Evolutionary conservation across 2,113 vertebrate genomes (phyloP).

Genomic region (Ahaetulla prasina): DNA sequence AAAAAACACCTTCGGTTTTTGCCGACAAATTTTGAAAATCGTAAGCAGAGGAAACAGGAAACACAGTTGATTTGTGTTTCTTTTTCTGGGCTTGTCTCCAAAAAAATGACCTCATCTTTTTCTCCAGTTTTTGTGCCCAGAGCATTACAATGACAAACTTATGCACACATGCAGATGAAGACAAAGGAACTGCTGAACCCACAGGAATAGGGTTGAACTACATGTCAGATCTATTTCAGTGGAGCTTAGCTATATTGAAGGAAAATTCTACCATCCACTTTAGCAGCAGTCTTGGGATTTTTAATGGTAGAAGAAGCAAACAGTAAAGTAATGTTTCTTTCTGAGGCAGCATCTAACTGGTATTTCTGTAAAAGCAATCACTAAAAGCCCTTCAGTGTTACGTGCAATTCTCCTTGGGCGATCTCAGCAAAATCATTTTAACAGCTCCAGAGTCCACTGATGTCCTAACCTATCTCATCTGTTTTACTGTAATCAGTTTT

Average conservation of each 20-base stretch:
- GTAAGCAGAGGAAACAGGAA: background rate
- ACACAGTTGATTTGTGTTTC: background rate
- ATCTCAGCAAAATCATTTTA: background rate
- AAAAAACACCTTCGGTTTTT: background rate
- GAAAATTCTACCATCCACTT: background rate
- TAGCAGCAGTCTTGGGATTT: background rate
- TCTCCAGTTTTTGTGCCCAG: background rate
- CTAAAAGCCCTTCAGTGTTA: background rate
- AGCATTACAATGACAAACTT: background rate
- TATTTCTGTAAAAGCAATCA: background rate
- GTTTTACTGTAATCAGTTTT: background rate
- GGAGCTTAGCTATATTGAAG: background rate
- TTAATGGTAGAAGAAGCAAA: background rate
- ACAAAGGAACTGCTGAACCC: background rate
- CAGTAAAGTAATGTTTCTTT: background rate
- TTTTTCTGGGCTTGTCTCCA: background rate
- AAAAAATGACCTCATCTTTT: background rate
- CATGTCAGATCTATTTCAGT: background rate
- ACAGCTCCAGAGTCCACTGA: background rate
- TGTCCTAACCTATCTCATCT: background rate
- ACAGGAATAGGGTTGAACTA: background rate
- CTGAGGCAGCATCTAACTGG: background rate
- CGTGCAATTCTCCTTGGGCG: background rate
- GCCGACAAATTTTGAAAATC: background rate
- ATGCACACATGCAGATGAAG: background rate